Evolutionary conservation across 2,888 invertebrate genomes (phyloP).

Genomic region (Trissolcus japonicus): DNA sequence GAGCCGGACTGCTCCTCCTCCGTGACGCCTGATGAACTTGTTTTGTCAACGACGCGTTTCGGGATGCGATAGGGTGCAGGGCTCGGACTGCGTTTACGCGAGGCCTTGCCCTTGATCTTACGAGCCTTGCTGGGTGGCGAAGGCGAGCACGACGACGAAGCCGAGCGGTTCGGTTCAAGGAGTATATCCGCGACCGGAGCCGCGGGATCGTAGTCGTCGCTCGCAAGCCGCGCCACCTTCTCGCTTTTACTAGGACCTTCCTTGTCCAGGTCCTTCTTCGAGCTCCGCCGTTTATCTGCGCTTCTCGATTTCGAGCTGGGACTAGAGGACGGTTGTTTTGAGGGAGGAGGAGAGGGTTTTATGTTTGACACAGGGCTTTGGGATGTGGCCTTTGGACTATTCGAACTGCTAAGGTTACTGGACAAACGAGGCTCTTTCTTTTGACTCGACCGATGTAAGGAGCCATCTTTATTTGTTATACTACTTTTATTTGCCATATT

Average conservation of each 20-base stretch:
- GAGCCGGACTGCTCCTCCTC: slow-evolving; percentile 75
- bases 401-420: slow-evolving; percentile 69
- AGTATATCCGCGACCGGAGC: slow-evolving; percentile 5
- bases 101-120: slow-evolving; percentile 66
- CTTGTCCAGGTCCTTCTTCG: slow-evolving; percentile 18
- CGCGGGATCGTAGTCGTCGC: slow-evolving; percentile 27
- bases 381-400: slow-evolving; percentile 53
- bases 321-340: slow-evolving; percentile 4
- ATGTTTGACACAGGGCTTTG: background rate
- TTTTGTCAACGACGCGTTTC: slow-evolving; percentile 67
- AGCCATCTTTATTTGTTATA: slow-evolving; percentile 73
- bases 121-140: slow-evolving; percentile 63
- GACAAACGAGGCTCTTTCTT: slow-evolving; percentile 74
- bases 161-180: slow-evolving; percentile 29
- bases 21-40: slow-evolving; percentile 66
- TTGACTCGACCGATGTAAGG: slow-evolving; percentile 73
- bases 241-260: slow-evolving; percentile 3
- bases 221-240: background rate
- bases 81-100: slow-evolving; percentile 71
- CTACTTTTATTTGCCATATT: slow-evolving; percentile 69
- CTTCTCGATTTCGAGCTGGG: slow-evolving; percentile 8
- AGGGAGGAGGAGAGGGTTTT: background rate
- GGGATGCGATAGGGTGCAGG: slow-evolving; percentile 71
- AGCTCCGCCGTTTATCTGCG: slow-evolving; percentile 24
- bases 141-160: slow-evolving; percentile 54